Conservation (phyloP, 2,797 vertebrate species). For the Gallinago nigripennis region DNA sequence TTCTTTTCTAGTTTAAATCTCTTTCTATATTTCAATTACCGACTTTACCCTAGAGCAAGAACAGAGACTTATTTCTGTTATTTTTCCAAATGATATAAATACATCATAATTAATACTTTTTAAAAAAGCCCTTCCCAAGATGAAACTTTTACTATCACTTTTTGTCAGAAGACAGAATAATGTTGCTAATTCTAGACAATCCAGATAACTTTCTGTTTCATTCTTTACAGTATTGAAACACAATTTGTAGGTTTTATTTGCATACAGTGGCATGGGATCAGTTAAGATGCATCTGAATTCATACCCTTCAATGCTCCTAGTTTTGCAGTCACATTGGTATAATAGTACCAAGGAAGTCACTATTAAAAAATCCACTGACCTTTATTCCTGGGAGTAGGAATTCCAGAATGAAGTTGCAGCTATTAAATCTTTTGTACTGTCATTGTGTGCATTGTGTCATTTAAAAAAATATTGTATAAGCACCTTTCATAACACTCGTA, state of each 20-base stretch:
- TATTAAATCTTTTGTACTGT: not conserved
- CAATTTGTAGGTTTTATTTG: not conserved
- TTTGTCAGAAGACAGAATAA: not conserved
- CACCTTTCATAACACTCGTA: not conserved
- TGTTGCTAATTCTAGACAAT: not conserved
- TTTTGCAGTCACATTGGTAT: not conserved
- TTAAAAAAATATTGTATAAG: not conserved
- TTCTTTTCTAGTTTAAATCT: not conserved
- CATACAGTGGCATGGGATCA: not conserved
- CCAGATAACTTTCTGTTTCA: not conserved
- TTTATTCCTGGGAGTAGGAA: not conserved
- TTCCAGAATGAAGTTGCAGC: not conserved
- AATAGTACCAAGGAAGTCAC: not conserved
- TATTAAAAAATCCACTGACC: not conserved
- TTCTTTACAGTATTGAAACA: not conserved
- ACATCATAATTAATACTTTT: not conserved
- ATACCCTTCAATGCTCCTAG: not conserved
- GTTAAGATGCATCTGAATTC: not conserved
- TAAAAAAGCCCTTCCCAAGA: not conserved
- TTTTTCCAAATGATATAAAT: not conserved
- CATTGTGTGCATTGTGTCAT: not conserved
- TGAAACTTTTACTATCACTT: not conserved
- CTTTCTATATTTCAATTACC: not conserved
- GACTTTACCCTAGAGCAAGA: not conserved
- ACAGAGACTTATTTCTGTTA: not conserved